Percentiles rank a stretch among this genome's conserved stretches.
Evolutionary conservation across 1,140 invertebrate species (phyloP).

Genomic region (Drosophila sp.): DNA sequence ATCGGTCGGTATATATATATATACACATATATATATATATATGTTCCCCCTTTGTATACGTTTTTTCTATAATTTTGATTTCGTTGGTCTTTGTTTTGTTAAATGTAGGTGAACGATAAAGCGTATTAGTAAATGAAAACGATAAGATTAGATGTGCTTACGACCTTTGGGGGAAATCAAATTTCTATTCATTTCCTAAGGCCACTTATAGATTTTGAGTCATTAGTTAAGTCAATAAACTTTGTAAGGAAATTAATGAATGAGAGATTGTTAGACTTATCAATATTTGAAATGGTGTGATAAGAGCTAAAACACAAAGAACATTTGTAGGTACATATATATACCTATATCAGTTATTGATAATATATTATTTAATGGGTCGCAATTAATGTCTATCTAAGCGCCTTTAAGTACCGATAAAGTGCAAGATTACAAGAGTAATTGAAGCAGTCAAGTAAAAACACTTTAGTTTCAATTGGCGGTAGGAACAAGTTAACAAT

Average conservation of each 20-base stretch:
- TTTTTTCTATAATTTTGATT: constrained; percentile 13
- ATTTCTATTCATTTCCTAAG: not conserved
- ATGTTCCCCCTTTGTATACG: not conserved
- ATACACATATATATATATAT: not conserved
- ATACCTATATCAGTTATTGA: not conserved
- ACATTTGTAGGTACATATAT: not conserved
- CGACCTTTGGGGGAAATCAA: not conserved
- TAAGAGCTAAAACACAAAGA: not conserved
- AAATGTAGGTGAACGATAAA: constrained; percentile 20
- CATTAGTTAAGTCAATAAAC: not conserved
- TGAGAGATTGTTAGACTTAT: constrained; percentile 6
- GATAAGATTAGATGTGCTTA: not conserved
- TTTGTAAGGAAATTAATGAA: not conserved
- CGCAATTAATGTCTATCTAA: not conserved
- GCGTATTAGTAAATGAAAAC: constrained; percentile 8
- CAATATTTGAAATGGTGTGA: not conserved
- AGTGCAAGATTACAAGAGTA: not conserved
- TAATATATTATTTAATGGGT: not conserved
- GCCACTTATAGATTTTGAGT: not conserved
- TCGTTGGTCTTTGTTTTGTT: constrained; percentile 11
- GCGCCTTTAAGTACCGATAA: not conserved
- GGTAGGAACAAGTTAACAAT: not conserved
- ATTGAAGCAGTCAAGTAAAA: not conserved
- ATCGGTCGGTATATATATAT: not conserved
- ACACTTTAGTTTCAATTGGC: not conserved